Evolutionary conservation across 2,113 vertebrate species (phyloP).

Genomic region (Lophius piscatorius): DNA sequence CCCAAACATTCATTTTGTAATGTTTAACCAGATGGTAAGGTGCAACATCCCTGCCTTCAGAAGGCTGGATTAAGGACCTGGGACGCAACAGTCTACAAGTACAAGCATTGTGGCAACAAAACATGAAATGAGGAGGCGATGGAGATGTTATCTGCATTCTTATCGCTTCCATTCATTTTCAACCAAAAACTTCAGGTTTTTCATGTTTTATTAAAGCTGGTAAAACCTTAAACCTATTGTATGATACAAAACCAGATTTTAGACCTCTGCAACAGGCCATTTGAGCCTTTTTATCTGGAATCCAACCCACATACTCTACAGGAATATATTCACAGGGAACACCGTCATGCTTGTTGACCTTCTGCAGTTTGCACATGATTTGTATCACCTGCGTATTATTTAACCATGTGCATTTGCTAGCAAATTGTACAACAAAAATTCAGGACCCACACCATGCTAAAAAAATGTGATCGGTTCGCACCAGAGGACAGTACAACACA

Average conservation of each 20-base stretch:
- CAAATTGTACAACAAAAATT: conserved; percentile 48
- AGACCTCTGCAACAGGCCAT: conserved; percentile 53
- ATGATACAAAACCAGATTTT: conserved; percentile 25
- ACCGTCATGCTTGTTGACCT: conserved; percentile 65
- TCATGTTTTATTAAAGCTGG: conserved; percentile 26
- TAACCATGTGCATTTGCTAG: conserved; percentile 48
- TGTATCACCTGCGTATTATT: conserved; percentile 71
- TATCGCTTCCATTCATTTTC: neutral
- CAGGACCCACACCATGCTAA: conserved; percentile 59
- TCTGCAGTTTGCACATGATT: conserved; percentile 64
- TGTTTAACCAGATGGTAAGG: no score
- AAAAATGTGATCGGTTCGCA: conserved; percentile 59
- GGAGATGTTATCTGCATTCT: conserved; percentile 11
- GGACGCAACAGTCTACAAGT: conserved; percentile 37
- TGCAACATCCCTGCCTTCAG: no score
- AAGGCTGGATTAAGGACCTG: no score
- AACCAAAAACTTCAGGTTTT: conserved; percentile 20
- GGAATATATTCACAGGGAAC: conserved; percentile 56
- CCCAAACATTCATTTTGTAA: no score
- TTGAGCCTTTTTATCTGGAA: conserved; percentile 42
- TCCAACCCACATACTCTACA: conserved; percentile 62
- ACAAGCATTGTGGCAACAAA: conserved; percentile 34
- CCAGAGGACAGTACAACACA: conserved; percentile 52
- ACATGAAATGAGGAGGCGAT: conserved; percentile 21
- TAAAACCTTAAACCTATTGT: conserved; percentile 10